Percentiles rank a stretch among this genome's conserved stretches.
phyloP scores from a whole-genome alignment of 1,140 invertebrate species.

The Brachionus calyciflorus region DNA sequence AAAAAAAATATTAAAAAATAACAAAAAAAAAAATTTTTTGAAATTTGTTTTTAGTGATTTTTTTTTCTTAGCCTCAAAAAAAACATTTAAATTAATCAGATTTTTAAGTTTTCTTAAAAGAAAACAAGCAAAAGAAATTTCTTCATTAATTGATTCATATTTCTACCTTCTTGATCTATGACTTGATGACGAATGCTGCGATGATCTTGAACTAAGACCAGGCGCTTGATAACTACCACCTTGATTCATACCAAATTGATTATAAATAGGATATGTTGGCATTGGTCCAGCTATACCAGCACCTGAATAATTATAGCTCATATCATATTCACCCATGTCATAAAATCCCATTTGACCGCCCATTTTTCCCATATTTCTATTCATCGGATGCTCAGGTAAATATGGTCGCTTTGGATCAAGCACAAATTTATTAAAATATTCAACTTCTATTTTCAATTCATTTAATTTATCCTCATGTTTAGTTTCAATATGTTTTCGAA shows the following conservation, averaged over 20 bases:
- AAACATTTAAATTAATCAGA: no score
- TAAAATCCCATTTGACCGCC: not conserved
- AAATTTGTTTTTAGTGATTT: no score
- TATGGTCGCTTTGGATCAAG: conserved; percentile 86
- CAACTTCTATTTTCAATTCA: conserved; percentile 87
- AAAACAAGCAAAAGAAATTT: no score
- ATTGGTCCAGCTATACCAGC: not conserved
- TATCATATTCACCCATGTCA: not conserved
- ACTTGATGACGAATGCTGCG: no score
- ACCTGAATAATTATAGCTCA: not conserved
- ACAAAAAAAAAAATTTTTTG: no score
- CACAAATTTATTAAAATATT: conserved; percentile 48
- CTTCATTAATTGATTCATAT: no score
- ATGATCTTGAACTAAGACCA: not conserved
- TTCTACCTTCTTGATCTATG: not conserved
- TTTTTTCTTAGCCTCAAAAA: no score
- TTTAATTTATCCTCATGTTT: conserved; percentile 96
- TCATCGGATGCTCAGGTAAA: conserved; percentile 80
- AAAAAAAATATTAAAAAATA: no score
- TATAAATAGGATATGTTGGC: not conserved
- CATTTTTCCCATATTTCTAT: conserved; percentile 51
- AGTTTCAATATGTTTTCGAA: conserved; percentile 95
- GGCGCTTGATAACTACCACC: not conserved
- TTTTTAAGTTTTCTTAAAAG: no score
- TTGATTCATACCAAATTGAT: not conserved